These are phyloP conservation scores for Sebastes iracundus DNA, from an alignment of 2,797 vertebrate species.

Conservation along the genomic window DNA sequence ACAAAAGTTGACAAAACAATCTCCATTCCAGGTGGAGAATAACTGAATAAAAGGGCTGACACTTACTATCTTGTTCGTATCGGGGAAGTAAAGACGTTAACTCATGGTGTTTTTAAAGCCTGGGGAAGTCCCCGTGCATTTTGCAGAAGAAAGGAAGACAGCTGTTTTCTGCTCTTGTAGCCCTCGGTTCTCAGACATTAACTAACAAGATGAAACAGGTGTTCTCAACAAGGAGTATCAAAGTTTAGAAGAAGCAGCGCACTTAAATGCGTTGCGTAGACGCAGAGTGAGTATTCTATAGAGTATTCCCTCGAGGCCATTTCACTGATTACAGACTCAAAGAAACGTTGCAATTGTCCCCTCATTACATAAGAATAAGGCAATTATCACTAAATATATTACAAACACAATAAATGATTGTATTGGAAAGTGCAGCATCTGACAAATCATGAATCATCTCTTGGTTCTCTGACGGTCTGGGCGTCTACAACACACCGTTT, in stretches of 20 bases:
- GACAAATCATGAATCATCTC: neutral
- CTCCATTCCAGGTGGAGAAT: neutral
- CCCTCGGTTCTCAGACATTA: neutral
- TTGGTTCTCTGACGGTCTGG: neutral
- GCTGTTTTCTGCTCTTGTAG: neutral
- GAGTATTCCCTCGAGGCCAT: neutral
- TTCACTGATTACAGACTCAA: neutral
- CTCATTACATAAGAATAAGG: neutral
- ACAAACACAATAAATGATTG: neutral
- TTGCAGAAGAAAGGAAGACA: neutral
- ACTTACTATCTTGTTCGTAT: neutral
- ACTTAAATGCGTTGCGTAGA: neutral
- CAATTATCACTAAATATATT: neutral
- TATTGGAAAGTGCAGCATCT: neutral
- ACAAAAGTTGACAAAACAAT: neutral
- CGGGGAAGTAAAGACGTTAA: neutral
- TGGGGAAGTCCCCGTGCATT: neutral
- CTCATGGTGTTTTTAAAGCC: neutral
- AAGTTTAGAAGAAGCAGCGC: neutral
- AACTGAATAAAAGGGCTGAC: neutral
- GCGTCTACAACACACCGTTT: conserved; percentile 13
- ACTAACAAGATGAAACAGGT: neutral
- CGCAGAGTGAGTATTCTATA: neutral
- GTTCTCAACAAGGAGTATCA: neutral
- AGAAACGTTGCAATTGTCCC: neutral